These are phyloP conservation scores for Mercenaria mercenaria DNA, from an alignment of 1,140 invertebrate genomes.

Conservation along the genomic window DNA sequence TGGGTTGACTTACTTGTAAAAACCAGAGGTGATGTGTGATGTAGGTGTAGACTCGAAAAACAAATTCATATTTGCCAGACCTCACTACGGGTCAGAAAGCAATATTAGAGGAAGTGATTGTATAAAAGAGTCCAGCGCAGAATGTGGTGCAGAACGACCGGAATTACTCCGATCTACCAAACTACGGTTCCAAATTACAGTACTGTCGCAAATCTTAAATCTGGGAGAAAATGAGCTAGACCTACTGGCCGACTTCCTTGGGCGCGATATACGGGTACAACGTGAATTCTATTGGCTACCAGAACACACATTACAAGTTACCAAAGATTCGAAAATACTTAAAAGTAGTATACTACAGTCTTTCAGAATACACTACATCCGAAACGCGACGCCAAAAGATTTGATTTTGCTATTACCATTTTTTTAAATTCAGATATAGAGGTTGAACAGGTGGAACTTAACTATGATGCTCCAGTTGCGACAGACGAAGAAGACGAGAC, in stretches of 20 bases:
- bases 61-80: constrained; percentile 59
- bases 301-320: constrained; percentile 66
- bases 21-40: neutral
- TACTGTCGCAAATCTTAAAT: constrained; percentile 64
- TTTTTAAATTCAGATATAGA: too few relatives aligned
- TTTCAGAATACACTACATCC: too few relatives aligned
- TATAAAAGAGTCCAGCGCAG: constrained; percentile 18
- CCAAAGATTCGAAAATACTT: constrained; percentile 49
- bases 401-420: too few relatives aligned
- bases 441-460: too few relatives aligned
- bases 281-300: constrained; percentile 69
- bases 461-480: too few relatives aligned
- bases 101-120: constrained; percentile 48
- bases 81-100: neutral
- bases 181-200: constrained; percentile 71
- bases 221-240: constrained; percentile 71
- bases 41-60: constrained; percentile 26
- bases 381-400: too few relatives aligned
- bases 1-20: constrained; percentile 8
- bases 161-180: constrained; percentile 80
- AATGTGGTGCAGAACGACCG: constrained; percentile 51
- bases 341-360: too few relatives aligned
- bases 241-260: constrained; percentile 64
- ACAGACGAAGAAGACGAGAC: too few relatives aligned
- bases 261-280: constrained; percentile 67